Conservation (phyloP, 1,140 invertebrate genomes). For the Bradysia coprophila region DNA sequence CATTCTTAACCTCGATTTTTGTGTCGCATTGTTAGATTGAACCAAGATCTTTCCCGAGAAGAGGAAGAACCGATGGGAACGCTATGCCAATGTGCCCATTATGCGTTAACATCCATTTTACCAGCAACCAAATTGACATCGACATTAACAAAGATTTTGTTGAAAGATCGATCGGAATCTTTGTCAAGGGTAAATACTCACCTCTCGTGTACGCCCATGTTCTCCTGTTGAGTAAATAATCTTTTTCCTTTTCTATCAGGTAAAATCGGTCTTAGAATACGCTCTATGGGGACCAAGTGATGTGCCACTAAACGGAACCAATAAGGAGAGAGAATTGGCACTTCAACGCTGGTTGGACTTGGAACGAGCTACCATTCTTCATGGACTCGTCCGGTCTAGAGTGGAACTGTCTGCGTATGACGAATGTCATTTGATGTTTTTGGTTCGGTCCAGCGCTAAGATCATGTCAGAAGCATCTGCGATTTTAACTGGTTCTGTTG, state of each 20-base stretch:
- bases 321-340: conserved; percentile 44
- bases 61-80: conserved; percentile 42
- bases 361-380: conserved; percentile 60
- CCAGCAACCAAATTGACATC: conserved; percentile 40
- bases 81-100: conserved; percentile 58
- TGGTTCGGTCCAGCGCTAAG: conserved; percentile 60
- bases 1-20: no score
- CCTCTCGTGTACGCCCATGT: no score
- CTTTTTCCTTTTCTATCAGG: no score
- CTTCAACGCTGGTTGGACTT: conserved; percentile 67
- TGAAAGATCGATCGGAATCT: conserved; percentile 49
- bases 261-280: conserved; percentile 60
- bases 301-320: conserved; percentile 39
- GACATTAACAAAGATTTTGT: conserved; percentile 44
- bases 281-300: conserved; percentile 71
- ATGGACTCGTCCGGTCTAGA: conserved; percentile 51
- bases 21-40: no score
- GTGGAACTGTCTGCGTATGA: conserved; percentile 56
- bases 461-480: conserved; percentile 56
- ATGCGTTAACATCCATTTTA: conserved; percentile 42
- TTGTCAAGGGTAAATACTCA: no score
- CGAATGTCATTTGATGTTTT: conserved; percentile 60
- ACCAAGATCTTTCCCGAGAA: conserved; percentile 33
- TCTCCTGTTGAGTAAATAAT: conserved; percentile 1
- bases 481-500: conserved; percentile 13